These are phyloP conservation scores for Crocallis elinguaria DNA, from an alignment of 2,888 invertebrate genomes.

Conservation along the genomic window DNA sequence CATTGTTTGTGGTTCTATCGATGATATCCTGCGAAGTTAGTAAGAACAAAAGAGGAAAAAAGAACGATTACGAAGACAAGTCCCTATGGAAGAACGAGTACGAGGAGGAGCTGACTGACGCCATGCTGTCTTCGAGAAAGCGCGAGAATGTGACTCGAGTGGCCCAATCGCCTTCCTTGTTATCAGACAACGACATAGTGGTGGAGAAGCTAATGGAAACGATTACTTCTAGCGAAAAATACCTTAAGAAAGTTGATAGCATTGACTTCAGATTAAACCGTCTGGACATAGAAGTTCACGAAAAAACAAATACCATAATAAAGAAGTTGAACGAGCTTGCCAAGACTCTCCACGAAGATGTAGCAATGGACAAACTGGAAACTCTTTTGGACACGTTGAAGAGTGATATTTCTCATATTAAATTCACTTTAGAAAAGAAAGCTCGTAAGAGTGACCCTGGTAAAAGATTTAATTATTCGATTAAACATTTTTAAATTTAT, in stretches of 20 bases:
- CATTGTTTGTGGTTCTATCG: slow-evolving; percentile 44
- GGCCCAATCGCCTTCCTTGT: slow-evolving; percentile 41
- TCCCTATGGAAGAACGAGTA: slow-evolving; percentile 75
- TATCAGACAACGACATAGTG: slow-evolving; percentile 66
- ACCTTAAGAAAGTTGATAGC: slow-evolving; percentile 76
- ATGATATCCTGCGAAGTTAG: slow-evolving; percentile 46
- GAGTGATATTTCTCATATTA: slow-evolving; percentile 57
- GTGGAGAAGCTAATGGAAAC: slow-evolving; percentile 73
- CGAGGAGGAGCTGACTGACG: slow-evolving; percentile 70
- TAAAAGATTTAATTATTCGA: slow-evolving; percentile 24
- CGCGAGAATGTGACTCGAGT: slow-evolving; percentile 61
- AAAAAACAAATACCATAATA: slow-evolving; percentile 70
- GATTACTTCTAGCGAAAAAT: slow-evolving; percentile 73
- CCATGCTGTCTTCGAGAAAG: slow-evolving; percentile 58
- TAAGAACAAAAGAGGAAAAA: slow-evolving; percentile 49
- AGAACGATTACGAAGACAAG: slow-evolving; percentile 56
- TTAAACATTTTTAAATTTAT: too few relatives aligned
- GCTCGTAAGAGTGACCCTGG: slow-evolving; percentile 30
- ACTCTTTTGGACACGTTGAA: slow-evolving; percentile 52
- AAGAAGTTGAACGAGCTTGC: slow-evolving; percentile 62
- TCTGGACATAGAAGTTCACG: slow-evolving; percentile 75
- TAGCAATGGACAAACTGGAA: slow-evolving; percentile 53
- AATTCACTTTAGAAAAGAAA: slow-evolving; percentile 51
- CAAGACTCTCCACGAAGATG: slow-evolving; percentile 45
- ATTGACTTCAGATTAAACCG: slow-evolving; percentile 75